Evolutionary conservation across 2,113 vertebrate genomes (phyloP).

Genomic region (Grantiella picta): DNA sequence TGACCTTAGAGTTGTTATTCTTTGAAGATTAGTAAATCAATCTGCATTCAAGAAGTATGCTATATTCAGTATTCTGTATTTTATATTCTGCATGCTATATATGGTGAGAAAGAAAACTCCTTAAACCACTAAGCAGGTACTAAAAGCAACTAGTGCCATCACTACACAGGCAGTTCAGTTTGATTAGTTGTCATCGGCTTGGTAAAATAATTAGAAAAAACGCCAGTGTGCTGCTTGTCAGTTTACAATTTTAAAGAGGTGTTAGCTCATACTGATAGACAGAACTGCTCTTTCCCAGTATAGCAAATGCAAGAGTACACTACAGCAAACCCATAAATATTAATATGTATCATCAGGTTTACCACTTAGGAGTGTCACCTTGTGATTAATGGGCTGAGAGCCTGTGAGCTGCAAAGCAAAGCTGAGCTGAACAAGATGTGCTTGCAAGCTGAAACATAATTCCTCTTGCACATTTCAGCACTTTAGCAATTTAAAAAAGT

Average conservation of each 20-base stretch:
- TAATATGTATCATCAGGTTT: background rate
- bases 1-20: background rate
- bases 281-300: constrained; percentile 43
- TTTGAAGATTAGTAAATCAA: background rate
- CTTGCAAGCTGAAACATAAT: background rate
- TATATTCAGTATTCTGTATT: background rate
- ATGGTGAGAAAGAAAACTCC: background rate
- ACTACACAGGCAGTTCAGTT: background rate
- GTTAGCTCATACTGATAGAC: constrained; percentile 41
- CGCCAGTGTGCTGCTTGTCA: constrained; percentile 25
- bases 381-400: background rate
- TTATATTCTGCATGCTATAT: background rate
- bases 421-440: background rate
- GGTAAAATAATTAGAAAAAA: constrained; percentile 54
- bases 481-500: background rate
- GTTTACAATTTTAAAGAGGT: constrained; percentile 45
- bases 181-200: constrained; percentile 21
- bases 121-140: background rate
- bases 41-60: background rate
- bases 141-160: background rate
- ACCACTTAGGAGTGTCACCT: constrained; percentile 17
- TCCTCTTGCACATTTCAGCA: background rate
- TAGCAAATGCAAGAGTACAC: background rate
- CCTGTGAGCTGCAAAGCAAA: constrained; percentile 4
- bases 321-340: constrained; percentile 34